Evolutionary conservation across 2,113 vertebrate species (phyloP).

Genomic region (Anser cygnoides): DNA sequence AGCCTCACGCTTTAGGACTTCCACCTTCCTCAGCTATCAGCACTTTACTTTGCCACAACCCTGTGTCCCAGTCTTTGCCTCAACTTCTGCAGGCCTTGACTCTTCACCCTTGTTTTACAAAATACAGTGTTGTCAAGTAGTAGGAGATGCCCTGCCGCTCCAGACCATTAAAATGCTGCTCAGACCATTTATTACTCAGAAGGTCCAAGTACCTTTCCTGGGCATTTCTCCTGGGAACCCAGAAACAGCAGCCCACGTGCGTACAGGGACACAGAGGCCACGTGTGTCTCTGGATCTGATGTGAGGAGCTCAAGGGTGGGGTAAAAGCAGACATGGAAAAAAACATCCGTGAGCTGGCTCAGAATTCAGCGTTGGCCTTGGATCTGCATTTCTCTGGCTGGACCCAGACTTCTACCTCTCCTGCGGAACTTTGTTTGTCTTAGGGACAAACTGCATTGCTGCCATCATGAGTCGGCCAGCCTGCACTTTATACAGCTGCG

Average conservation of each 20-base stretch:
- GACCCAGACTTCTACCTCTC: not conserved
- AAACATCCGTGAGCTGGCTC: not conserved
- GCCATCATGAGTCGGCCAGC: not conserved
- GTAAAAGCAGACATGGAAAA: constrained; percentile 7
- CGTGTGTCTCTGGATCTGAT: not conserved
- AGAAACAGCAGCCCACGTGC: not conserved
- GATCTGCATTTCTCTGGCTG: not conserved
- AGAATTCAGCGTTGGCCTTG: not conserved
- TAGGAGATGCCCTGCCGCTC: not conserved
- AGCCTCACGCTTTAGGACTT: not conserved
- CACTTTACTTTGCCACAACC: not conserved
- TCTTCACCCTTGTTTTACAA: not conserved
- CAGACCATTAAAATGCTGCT: not conserved
- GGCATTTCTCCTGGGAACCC: not conserved
- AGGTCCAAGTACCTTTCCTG: not conserved
- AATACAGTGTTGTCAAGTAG: not conserved
- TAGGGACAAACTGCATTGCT: not conserved
- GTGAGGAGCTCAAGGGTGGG: not conserved
- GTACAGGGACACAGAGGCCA: not conserved
- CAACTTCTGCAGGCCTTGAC: not conserved
- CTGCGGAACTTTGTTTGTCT: not conserved
- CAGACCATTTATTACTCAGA: not conserved
- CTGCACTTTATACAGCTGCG: not conserved
- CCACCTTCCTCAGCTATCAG: not conserved
- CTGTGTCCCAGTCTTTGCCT: not conserved